Conservation (phyloP, 2,113 vertebrate species). For the Chaetodon auriga region DNA sequence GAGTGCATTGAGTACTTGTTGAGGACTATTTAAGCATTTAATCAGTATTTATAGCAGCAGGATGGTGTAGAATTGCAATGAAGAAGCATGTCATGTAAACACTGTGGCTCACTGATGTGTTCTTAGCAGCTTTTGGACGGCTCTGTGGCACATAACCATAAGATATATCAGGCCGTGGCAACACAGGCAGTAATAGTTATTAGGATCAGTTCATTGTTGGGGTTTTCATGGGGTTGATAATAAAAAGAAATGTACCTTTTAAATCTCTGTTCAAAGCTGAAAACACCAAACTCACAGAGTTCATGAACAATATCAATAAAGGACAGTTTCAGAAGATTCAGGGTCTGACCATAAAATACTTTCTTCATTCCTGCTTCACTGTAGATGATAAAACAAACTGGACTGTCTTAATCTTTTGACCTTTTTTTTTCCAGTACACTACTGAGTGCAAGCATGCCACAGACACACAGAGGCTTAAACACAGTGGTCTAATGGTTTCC, state of each 20-base stretch:
- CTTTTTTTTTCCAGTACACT: conserved; percentile 28
- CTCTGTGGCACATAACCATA: background rate
- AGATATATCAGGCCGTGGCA: background rate
- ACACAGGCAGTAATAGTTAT: background rate
- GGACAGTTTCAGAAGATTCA: background rate
- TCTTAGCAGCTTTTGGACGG: background rate
- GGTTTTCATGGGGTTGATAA: background rate
- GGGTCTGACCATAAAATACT: background rate
- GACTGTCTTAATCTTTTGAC: conserved; percentile 43
- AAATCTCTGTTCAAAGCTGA: background rate
- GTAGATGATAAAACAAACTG: conserved; percentile 29
- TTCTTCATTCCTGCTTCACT: conserved; percentile 15
- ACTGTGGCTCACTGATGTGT: background rate
- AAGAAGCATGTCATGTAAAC: background rate
- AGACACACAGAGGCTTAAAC: conserved; percentile 49
- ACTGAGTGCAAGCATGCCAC: conserved; percentile 53
- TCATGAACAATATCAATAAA: background rate
- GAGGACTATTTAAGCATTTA: too few relatives aligned
- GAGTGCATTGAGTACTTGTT: too few relatives aligned
- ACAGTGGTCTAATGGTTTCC: conserved; percentile 73
- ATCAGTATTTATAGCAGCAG: too few relatives aligned
- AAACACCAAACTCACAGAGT: background rate
- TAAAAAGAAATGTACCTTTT: background rate
- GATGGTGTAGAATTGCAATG: too few relatives aligned
- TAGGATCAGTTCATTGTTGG: background rate